Evolutionary conservation across 2,113 vertebrate species (phyloP).

Genomic region (Microtus oregoni): DNA sequence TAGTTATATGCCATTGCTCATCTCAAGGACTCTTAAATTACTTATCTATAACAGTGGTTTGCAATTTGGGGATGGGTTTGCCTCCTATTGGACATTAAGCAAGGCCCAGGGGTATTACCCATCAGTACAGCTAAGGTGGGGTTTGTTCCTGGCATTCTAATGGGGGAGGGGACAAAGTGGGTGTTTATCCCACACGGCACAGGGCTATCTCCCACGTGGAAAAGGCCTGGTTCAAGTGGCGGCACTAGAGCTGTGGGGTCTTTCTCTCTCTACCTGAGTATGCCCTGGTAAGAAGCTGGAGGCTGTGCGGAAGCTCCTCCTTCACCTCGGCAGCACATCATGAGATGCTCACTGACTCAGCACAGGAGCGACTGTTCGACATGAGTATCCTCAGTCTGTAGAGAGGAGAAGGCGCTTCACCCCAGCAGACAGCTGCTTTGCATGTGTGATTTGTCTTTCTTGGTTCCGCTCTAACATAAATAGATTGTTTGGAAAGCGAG

Average conservation of each 20-base stretch:
- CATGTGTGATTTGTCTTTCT: not conserved
- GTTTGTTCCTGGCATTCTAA: not conserved
- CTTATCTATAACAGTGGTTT: not conserved
- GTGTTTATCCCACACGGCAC: not conserved
- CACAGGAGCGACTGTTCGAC: rapidly evolving
- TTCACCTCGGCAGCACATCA: rapidly evolving
- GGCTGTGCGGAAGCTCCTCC: rapidly evolving
- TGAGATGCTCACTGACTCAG: not conserved
- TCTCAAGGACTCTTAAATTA: not conserved
- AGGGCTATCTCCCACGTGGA: not conserved
- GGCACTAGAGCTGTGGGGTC: not conserved
- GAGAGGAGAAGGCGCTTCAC: not conserved
- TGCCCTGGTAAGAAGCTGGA: not conserved
- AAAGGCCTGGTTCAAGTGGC: not conserved
- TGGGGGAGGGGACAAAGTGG: not conserved
- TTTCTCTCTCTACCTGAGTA: not conserved
- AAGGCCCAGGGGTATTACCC: not conserved
- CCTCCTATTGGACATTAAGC: not conserved
- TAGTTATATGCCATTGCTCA: not conserved
- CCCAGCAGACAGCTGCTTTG: not conserved
- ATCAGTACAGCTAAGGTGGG: not conserved
- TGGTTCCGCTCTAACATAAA: conserved; percentile 27
- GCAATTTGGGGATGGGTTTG: not conserved
- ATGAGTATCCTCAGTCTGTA: rapidly evolving
- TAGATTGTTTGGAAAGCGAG: conserved; percentile 62